Evolutionary conservation across 2,797 vertebrate species (phyloP), one percentile per base, ranked within the genome.

Genomic region (Neoniphon sammara): DNA sequence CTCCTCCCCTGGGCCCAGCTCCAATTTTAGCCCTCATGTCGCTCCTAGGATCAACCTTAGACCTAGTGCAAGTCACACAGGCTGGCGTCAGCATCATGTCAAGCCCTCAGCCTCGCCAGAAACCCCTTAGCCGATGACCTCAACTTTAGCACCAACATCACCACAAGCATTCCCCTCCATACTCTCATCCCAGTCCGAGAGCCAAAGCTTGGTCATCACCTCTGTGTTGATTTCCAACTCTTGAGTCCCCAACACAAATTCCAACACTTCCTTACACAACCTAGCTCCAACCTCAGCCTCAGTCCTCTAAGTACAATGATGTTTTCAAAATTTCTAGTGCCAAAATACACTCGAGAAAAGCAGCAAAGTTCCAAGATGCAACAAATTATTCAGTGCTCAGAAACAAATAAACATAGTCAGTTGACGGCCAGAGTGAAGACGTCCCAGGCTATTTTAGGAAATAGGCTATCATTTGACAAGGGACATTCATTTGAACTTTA

Each of bases 171-270:
- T 70, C 66, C 42, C 60, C 46, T 18, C 80, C 36, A 1, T 47
- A 31, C 42, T 5, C 53, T 46, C 25, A 62, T 62, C 10, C 31
- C 31, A 7, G 64, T 39, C 15, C 12, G 55, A 0, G 42, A 77
- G 76, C 76, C 81, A 80, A 77, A 72, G 64, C 34, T 15, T 36
- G 64, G 56, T 77, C 76, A 83, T 74, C 80, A 85, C 82, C 66
- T 86, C 78, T 1, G 2, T 52, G 68, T 69, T 88, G 72, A 79
- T 83, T 84, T 81, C 77, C 80, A 80, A 73, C 63, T 60, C 59
- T 53, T 50, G 5, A 6, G 53, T 31, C 39, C 81, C 80, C 82
- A 77, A 70, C 68, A 78, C 39, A 71, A 64, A 70, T 78, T 80
- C 63, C 18, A 2, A 74, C 47, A 59, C 71, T 82, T 84, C 80